phyloP scores from a whole-genome alignment of 1,140 invertebrate genomes.

The Camponotus vicinus region DNA sequence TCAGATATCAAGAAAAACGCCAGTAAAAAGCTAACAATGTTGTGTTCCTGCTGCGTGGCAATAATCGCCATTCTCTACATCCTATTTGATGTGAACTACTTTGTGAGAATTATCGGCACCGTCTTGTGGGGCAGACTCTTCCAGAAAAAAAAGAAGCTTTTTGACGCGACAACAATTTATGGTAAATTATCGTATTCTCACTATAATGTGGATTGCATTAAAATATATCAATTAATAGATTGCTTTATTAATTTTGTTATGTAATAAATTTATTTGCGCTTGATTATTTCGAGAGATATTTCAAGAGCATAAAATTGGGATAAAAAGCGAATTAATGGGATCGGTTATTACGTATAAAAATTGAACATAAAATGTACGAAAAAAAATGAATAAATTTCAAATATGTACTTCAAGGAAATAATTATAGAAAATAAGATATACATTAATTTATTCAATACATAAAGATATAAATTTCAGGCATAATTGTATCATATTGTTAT shows the following conservation, averaged over 20 bases:
- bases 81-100: slow-evolving; percentile 93
- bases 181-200: slow-evolving; percentile 84
- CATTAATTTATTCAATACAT: not conserved
- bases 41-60: slow-evolving; percentile 80
- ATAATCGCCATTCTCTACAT: slow-evolving; percentile 89
- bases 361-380: not conserved
- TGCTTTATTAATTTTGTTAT: not conserved
- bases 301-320: not conserved
- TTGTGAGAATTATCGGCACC: slow-evolving; percentile 89
- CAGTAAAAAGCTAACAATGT: slow-evolving; percentile 70
- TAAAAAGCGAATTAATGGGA: not conserved
- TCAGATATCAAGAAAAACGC: not conserved
- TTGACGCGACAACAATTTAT: slow-evolving; percentile 90
- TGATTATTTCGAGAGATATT: not conserved
- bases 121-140: slow-evolving; percentile 89
- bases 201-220: not conserved
- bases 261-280: not conserved
- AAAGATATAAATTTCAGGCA: not conserved
- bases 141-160: slow-evolving; percentile 89
- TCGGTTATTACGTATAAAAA: not conserved
- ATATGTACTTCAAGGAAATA: not conserved
- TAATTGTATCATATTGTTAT: not conserved
- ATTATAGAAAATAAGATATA: not conserved
- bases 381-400: not conserved
- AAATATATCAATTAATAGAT: not conserved